Percentiles rank a stretch among this genome's conserved stretches.
Conservation (phyloP, 1,140 invertebrate species). For the Aleiodes sp. region DNA sequence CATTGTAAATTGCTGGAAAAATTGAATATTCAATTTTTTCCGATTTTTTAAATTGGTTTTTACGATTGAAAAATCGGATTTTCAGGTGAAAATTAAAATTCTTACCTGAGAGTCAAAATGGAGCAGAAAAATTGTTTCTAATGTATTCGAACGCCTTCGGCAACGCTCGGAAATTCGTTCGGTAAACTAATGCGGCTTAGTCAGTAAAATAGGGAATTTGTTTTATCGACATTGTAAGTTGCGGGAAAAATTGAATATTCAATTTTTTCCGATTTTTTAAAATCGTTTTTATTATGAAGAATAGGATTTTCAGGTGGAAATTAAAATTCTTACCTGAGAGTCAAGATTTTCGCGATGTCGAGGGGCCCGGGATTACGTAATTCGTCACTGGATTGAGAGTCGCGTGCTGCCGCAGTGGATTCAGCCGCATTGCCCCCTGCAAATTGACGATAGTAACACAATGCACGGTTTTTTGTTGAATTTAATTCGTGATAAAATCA, state of each 20-base stretch:
- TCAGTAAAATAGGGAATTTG: background rate
- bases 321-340: slow-evolving; percentile 27
- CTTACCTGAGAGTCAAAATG: slow-evolving; percentile 25
- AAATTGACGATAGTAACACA: background rate
- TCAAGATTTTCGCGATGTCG: slow-evolving; percentile 34
- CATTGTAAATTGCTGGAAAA: background rate
- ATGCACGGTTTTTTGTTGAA: background rate
- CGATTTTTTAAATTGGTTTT: background rate
- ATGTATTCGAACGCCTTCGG: no score
- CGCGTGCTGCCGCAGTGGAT: slow-evolving; percentile 46
- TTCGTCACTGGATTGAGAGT: slow-evolving; percentile 23
- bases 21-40: background rate
- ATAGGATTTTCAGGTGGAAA: background rate
- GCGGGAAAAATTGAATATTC: background rate
- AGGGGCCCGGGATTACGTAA: slow-evolving; percentile 32
- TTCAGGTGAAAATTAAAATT: no score
- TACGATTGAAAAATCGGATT: no score
- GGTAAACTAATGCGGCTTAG: background rate
- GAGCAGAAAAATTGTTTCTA: no score
- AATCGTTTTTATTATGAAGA: background rate
- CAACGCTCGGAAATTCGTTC: background rate
- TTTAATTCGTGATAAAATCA: background rate
- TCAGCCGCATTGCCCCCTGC: slow-evolving; percentile 48
- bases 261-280: background rate
- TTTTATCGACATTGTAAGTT: background rate